Evolutionary conservation across 2,888 invertebrate genomes (phyloP).

Genomic region (Cataglyphis albicans): DNA sequence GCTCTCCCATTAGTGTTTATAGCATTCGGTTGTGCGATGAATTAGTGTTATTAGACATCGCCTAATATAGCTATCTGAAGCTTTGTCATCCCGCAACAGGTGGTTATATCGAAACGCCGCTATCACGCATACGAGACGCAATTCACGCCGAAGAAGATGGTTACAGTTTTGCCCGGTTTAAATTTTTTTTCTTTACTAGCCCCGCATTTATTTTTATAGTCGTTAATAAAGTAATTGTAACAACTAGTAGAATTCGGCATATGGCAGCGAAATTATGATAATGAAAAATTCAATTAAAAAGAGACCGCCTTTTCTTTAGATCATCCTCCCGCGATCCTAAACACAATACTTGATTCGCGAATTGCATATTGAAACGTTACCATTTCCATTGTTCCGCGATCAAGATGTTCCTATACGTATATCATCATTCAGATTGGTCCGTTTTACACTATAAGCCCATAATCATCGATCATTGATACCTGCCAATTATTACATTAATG

Average conservation of each 20-base stretch:
- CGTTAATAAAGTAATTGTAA: not conserved
- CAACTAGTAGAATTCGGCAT: not conserved
- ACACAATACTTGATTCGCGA: not conserved
- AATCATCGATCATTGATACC: slow-evolving; percentile 51
- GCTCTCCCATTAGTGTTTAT: slow-evolving; percentile 62
- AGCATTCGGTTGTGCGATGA: slow-evolving; percentile 70
- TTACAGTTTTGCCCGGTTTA: not conserved
- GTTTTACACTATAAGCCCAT: not conserved
- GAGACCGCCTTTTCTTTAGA: not conserved
- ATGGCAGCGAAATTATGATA: not conserved
- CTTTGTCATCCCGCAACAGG: slow-evolving; percentile 76
- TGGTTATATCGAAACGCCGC: slow-evolving; percentile 71
- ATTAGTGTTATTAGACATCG: slow-evolving; percentile 76
- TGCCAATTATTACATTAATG: slow-evolving; percentile 45
- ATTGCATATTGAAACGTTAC: not conserved
- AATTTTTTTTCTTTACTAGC: not conserved
- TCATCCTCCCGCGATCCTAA: not conserved
- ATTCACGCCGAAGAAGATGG: slow-evolving; percentile 70
- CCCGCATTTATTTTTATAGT: not conserved
- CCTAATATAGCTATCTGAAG: slow-evolving; percentile 74
- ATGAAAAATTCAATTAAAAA: not conserved
- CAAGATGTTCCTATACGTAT: not conserved
- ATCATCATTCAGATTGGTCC: not conserved
- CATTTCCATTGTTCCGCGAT: not conserved
- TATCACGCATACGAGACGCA: slow-evolving; percentile 57